These are phyloP conservation scores for Polypterus bichir DNA, from an alignment of 2,113 vertebrate genomes.

Conservation along the genomic window DNA sequence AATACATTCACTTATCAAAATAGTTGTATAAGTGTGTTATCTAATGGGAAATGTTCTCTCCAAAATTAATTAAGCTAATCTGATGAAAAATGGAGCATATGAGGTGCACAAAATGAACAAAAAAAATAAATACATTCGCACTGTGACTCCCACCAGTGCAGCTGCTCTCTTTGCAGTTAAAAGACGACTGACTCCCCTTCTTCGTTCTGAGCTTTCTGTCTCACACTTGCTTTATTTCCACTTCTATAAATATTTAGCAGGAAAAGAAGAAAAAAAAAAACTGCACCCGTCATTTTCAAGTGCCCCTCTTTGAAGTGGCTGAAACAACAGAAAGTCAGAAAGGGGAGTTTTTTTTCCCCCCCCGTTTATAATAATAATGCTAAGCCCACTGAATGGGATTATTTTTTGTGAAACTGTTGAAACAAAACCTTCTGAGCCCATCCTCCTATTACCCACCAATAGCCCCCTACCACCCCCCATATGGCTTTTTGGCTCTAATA, in stretches of 20 bases:
- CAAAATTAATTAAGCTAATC: no score
- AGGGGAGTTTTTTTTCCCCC: conserved; percentile 1
- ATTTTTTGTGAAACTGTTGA: conserved; percentile 20
- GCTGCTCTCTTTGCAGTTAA: conserved; percentile 6
- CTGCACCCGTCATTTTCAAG: conserved; percentile 12
- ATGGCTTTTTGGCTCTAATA: conserved; percentile 26
- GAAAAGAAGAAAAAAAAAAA: conserved; percentile 2
- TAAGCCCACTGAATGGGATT: conserved; percentile 10
- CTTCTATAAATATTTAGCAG: conserved; percentile 19
- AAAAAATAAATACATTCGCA: neutral
- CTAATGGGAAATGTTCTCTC: no score
- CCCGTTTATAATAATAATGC: conserved; percentile 7
- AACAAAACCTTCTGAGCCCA: conserved; percentile 26
- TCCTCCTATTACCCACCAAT: no score
- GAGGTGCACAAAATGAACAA: neutral
- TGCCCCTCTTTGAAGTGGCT: conserved; percentile 9
- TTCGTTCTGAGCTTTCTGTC: neutral
- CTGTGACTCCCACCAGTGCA: neutral
- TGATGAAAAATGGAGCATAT: neutral
- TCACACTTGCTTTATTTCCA: neutral
- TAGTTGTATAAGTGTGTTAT: no score
- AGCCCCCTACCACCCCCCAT: conserved; percentile 20
- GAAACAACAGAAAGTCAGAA: conserved; percentile 3
- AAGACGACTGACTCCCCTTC: conserved; percentile 8
- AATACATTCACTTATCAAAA: no score